Base-by-base conservation (phyloP, 1,140 invertebrate species). In the Mylabris phalerata region DNA sequence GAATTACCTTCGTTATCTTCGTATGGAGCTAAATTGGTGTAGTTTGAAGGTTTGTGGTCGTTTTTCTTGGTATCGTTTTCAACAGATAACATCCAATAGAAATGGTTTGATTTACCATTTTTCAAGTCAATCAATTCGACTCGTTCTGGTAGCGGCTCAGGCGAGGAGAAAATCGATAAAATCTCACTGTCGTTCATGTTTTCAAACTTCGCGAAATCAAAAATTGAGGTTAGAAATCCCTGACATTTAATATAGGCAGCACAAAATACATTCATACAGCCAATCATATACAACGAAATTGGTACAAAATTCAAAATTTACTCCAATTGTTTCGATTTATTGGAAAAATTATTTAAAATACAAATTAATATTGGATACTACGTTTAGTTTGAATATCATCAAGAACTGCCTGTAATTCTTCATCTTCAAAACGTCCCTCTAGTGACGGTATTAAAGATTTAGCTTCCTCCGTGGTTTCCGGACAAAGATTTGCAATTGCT, bases 381-480 rank as follows among this genome's bases (percentile, higher is more conserved):
- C 93, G 82, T 77, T 98, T 98, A 0, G 95, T 98, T 78, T 97
- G 93, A 75, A 98, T 98, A 70, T 98, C 95, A 70, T 98, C 96
- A 32, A 98, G 76, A 66, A 98, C 88, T 68, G 92, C 88, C 67
- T 93, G 82, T 3, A 98, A 77, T 77, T 98, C 95, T 72, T 98
- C 95, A 73, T 98, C 95, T 75, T 97, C 93, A 76, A 98, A 92
- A 63, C 95, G 81, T 19, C 93, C 94, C 77, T 98, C 95, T 44
- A 98, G 77, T 73, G 92, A 96, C 48, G 95, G 95, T 72, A 98
- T 97, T 3, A 98, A 76, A 39, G 95, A 89, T 78, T 98, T 98
- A 0, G 95, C 95, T 79, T 99, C 96, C 73, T 98, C 96, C 0
- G 95, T 89, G 19, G 92, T 95, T 79, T 99, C 95, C 0, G 98